Conservation (phyloP, 2,888 invertebrate species). For the Ophioninae sp. region DNA sequence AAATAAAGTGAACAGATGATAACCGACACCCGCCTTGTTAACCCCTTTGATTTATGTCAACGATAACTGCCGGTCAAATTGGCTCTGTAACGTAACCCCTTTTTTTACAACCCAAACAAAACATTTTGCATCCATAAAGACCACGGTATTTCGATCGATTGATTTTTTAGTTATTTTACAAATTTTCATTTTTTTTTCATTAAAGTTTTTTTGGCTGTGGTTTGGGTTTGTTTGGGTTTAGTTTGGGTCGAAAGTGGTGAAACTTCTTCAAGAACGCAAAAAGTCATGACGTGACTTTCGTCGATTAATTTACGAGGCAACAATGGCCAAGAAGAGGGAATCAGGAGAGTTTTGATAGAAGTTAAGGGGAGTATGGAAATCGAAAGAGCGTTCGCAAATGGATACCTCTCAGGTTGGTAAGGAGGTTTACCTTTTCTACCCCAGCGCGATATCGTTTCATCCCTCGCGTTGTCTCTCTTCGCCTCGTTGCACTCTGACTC, state of each 20-base stretch:
- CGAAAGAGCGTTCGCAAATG: constrained; percentile 19
- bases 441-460: constrained; percentile 45
- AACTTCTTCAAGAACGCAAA: background rate
- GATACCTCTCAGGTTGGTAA: background rate
- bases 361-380: constrained; percentile 18
- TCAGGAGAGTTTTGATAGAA: constrained; percentile 26
- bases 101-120: background rate
- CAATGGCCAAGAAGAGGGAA: background rate
- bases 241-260: background rate
- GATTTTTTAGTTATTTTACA: no score
- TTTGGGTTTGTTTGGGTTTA: no score
- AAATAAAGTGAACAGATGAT: constrained; percentile 44
- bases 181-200: no score
- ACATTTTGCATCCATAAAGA: background rate
- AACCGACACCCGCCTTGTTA: constrained; percentile 31
- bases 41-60: constrained; percentile 39
- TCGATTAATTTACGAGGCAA: constrained; percentile 15
- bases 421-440: constrained; percentile 38
- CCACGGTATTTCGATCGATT: background rate
- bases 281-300: background rate
- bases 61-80: constrained; percentile 37
- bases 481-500: constrained; percentile 40
- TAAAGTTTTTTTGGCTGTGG: no score
- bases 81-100: background rate
- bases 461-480: constrained; percentile 40